Evolutionary conservation across 2,888 invertebrate species (phyloP).

Genomic region (Oligia strigilis): DNA sequence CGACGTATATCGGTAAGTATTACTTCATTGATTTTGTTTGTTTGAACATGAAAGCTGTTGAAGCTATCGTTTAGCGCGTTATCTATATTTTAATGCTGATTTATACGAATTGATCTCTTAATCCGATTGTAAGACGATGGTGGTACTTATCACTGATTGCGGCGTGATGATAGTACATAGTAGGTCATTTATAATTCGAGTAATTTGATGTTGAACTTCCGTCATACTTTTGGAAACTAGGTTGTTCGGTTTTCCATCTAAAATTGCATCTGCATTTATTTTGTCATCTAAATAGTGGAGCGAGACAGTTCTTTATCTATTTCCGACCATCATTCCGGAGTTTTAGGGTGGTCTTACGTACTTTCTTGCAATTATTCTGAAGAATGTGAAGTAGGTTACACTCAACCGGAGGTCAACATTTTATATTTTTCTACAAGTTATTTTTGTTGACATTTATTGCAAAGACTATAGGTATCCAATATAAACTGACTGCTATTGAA

Average conservation of each 20-base stretch:
- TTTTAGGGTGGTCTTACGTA: background rate
- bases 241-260: conserved; percentile 12
- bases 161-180: conserved; percentile 63
- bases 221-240: conserved; percentile 35
- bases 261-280: conserved; percentile 19
- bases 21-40: conserved; percentile 59
- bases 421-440: background rate
- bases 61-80: conserved; percentile 61
- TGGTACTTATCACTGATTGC: conserved; percentile 66
- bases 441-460: background rate
- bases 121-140: conserved; percentile 65
- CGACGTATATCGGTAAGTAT: conserved; percentile 76
- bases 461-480: background rate
- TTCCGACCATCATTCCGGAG: background rate
- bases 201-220: conserved; percentile 38
- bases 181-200: conserved; percentile 48
- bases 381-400: conserved; percentile 39
- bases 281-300: conserved; percentile 29
- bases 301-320: conserved; percentile 14
- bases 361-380: background rate
- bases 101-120: conserved; percentile 67
- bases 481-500: background rate
- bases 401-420: background rate
- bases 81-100: conserved; percentile 70
- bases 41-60: conserved; percentile 52